phyloP scores from a whole-genome alignment of 2,888 invertebrate genomes.

The Hofmannophila pseudospretella region DNA sequence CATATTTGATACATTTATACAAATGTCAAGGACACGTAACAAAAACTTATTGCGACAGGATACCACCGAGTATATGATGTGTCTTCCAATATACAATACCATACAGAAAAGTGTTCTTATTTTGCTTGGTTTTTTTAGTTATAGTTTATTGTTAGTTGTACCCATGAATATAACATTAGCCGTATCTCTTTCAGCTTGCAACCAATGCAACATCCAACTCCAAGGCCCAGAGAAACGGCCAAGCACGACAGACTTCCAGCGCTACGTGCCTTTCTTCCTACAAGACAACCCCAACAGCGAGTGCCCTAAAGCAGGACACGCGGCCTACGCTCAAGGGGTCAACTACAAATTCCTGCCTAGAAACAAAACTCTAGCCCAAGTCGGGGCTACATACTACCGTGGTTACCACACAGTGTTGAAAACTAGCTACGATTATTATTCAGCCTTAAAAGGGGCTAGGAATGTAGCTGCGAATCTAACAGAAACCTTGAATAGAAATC shows the following conservation, averaged over 20 bases:
- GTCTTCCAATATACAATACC: too few relatives aligned
- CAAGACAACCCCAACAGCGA: slow-evolving; percentile 85
- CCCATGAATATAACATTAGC: too few relatives aligned
- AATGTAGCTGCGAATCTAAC: slow-evolving; percentile 90
- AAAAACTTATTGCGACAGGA: too few relatives aligned
- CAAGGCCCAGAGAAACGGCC: slow-evolving; percentile 78
- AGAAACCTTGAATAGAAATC: slow-evolving; percentile 81
- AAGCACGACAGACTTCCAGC: slow-evolving; percentile 78
- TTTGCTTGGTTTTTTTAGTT: too few relatives aligned
- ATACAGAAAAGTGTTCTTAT: too few relatives aligned
- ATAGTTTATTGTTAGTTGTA: too few relatives aligned
- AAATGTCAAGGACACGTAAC: too few relatives aligned
- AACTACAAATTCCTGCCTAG: slow-evolving; percentile 66
- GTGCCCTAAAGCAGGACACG: slow-evolving; percentile 92
- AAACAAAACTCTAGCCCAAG: slow-evolving; percentile 62
- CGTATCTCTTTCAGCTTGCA: slow-evolving; percentile 51
- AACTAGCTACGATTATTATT: slow-evolving; percentile 93
- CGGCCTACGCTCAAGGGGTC: slow-evolving; percentile 87
- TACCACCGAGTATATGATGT: too few relatives aligned
- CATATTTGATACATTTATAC: too few relatives aligned
- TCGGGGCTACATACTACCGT: slow-evolving; percentile 91
- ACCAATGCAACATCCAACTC: slow-evolving; percentile 69
- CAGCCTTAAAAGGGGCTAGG: slow-evolving; percentile 89
- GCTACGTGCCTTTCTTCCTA: slow-evolving; percentile 88
- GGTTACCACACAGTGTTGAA: slow-evolving; percentile 94